Percentiles rank a stretch among this genome's conserved stretches.
Conservation (phyloP, 2,797 vertebrate species). For the Heterohyrax brucei region DNA sequence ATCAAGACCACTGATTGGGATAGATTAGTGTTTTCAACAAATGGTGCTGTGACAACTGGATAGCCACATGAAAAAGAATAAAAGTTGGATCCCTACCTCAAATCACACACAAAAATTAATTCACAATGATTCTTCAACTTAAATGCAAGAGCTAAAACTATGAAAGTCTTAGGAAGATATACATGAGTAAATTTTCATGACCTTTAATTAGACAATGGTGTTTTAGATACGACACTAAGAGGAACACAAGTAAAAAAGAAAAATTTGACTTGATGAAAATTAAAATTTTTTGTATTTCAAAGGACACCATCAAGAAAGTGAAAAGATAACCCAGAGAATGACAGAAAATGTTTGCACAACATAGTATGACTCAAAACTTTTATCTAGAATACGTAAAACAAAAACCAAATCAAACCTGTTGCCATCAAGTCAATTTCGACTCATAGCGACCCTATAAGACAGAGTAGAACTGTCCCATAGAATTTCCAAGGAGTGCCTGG, state of each 20-base stretch:
- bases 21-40: too few species aligned
- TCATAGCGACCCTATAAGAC: too few species aligned
- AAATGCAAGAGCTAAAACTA: background rate
- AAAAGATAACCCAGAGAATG: background rate
- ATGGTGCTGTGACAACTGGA: too few species aligned
- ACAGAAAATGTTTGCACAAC: background rate
- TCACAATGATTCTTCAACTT: background rate
- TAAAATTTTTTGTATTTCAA: background rate
- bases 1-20: too few species aligned
- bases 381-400: background rate
- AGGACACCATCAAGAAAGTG: background rate
- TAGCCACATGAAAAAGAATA: background rate
- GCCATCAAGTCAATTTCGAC: too few species aligned
- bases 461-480: too few species aligned
- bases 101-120: background rate
- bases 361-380: background rate
- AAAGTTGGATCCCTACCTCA: background rate
- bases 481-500: too few species aligned
- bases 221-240: background rate
- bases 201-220: background rate
- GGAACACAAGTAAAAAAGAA: background rate
- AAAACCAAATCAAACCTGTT: too few species aligned
- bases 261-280: background rate
- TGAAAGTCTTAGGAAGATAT: background rate
- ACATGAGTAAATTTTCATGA: background rate